Evolutionary conservation across 2,797 vertebrate species (phyloP).

Genomic region (Steatocranus sp.): DNA sequence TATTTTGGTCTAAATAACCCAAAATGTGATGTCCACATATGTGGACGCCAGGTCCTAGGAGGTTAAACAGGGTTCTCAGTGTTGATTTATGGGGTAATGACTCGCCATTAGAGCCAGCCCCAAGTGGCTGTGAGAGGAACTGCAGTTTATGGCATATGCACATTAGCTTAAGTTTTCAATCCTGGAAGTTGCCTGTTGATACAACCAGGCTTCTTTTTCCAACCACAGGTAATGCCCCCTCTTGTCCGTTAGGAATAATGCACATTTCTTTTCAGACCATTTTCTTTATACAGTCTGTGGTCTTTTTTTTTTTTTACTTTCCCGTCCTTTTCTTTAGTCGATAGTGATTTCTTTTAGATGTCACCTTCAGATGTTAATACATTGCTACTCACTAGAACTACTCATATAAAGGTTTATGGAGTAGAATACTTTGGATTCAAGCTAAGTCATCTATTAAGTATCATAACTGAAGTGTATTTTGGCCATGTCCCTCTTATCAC

Average conservation of each 20-base stretch:
- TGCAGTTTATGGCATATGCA: neutral
- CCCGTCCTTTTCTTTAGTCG: neutral
- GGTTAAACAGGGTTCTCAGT: neutral
- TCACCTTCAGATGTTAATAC: neutral
- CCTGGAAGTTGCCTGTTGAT: neutral
- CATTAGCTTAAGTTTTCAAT: neutral
- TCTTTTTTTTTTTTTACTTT: neutral
- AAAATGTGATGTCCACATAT: too few relatives aligned
- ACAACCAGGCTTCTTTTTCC: neutral
- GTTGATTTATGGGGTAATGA: neutral
- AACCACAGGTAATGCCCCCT: neutral
- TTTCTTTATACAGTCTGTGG: neutral
- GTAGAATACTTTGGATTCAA: neutral
- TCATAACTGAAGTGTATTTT: neutral
- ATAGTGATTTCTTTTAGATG: neutral
- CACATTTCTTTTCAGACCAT: neutral
- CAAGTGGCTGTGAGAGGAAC: neutral
- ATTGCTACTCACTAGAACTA: neutral
- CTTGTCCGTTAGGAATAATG: neutral
- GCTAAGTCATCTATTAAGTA: neutral
- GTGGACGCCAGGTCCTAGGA: too few relatives aligned
- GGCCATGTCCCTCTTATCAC: neutral
- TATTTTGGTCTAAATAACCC: too few relatives aligned
- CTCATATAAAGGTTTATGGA: neutral
- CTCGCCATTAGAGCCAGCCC: neutral